A percentile compares a stretch with the other conserved stretches of the same genome.
These are phyloP conservation scores for Simalia tracyae DNA, from an alignment of 2,797 vertebrate genomes.

Conservation along the genomic window DNA sequence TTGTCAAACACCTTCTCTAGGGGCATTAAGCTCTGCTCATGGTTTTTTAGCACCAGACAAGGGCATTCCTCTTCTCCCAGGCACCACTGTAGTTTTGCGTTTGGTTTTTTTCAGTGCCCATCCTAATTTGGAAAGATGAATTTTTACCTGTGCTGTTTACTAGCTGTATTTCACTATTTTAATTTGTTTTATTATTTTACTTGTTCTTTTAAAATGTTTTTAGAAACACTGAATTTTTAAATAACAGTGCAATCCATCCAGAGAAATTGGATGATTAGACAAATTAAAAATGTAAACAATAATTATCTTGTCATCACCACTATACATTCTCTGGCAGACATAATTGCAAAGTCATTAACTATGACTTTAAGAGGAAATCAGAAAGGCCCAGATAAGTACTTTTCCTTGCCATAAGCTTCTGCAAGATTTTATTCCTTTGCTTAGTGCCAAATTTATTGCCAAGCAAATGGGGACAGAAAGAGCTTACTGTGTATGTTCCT, in stretches of 20 bases:
- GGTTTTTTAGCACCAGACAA: not conserved
- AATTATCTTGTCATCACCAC: not conserved
- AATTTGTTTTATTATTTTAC: not conserved
- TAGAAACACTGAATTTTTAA: not conserved
- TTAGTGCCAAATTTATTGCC: not conserved
- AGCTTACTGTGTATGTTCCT: not conserved
- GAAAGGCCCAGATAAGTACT: not conserved
- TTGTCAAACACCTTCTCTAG: not conserved
- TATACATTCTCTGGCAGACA: not conserved
- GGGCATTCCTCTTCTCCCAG: not conserved
- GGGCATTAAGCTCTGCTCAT: not conserved
- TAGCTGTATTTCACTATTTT: not conserved
- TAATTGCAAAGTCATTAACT: not conserved
- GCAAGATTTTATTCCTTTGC: not conserved
- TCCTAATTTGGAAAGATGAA: not conserved
- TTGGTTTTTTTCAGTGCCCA: not conserved
- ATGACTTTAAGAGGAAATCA: constrained; percentile 25
- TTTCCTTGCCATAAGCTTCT: not conserved
- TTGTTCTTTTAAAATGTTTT: not conserved
- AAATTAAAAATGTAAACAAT: not conserved
- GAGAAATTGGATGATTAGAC: not conserved
- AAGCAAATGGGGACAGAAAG: not conserved
- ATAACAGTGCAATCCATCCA: not conserved
- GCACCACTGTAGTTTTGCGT: not conserved
- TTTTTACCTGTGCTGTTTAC: not conserved